phyloP scores from a whole-genome alignment of 2,113 vertebrate genomes.

The Ptilonorhynchus violaceus region DNA sequence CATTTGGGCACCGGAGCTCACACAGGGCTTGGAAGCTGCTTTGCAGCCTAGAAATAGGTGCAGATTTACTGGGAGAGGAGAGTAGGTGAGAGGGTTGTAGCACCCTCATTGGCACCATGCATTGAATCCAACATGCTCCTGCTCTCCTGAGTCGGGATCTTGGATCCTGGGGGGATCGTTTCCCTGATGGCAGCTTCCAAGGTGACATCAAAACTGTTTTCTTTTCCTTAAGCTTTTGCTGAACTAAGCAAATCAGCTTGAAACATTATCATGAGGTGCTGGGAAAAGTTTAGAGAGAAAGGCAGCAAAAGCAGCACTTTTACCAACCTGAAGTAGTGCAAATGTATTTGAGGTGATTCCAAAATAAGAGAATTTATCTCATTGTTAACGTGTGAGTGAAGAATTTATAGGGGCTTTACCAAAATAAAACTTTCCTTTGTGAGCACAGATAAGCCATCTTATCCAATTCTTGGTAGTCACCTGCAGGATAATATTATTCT shows the following conservation, averaged over 20 bases:
- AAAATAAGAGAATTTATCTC: not conserved
- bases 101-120: not conserved
- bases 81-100: not conserved
- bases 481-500: not conserved
- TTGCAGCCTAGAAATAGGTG: not conserved
- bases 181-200: not conserved
- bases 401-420: not conserved
- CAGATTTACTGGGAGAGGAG: not conserved
- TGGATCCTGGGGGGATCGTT: accelerated
- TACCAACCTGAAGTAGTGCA: not conserved
- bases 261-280: not conserved
- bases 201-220: not conserved
- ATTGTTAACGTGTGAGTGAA: not conserved
- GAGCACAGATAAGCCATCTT: not conserved
- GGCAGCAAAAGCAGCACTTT: not conserved
- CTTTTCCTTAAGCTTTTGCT: not conserved
- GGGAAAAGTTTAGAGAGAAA: not conserved
- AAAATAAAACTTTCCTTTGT: not conserved
- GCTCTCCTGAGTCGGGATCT: not conserved
- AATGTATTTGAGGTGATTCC: not conserved
- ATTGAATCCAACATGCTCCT: not conserved
- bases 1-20: not conserved
- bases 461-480: not conserved
- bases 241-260: not conserved
- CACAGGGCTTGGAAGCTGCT: not conserved